Evolutionary conservation across 2,113 vertebrate species (phyloP).

Genomic region (Aspidoscelis tigris): DNA sequence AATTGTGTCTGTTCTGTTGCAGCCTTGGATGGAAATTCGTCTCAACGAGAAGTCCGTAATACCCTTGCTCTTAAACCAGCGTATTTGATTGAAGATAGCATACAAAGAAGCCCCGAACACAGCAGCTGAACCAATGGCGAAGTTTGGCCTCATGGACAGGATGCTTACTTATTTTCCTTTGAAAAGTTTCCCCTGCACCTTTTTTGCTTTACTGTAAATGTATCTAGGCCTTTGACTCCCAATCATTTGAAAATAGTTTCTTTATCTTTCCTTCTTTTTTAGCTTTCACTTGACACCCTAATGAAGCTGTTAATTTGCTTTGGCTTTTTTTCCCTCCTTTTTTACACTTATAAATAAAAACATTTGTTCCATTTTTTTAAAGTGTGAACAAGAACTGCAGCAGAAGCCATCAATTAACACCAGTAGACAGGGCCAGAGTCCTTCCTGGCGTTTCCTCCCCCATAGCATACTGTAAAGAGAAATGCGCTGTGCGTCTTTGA

Average conservation of each 20-base stretch:
- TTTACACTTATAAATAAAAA: conserved; percentile 52
- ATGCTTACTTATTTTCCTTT: background rate
- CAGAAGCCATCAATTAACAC: conserved; percentile 79
- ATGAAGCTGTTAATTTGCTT: conserved; percentile 54
- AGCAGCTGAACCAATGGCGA: background rate
- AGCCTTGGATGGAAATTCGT: background rate
- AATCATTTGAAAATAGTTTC: conserved; percentile 19
- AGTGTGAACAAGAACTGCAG: conserved; percentile 76
- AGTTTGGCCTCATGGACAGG: background rate
- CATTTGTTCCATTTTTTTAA: conserved; percentile 66
- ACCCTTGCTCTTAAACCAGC: background rate
- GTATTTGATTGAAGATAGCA: background rate
- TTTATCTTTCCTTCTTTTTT: conserved; percentile 19
- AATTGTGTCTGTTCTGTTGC: background rate
- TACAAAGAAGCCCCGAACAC: too few species aligned
- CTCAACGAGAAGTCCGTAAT: background rate
- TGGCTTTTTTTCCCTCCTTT: conserved; percentile 32
- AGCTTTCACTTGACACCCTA: background rate
- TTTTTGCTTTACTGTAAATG: conserved; percentile 16
- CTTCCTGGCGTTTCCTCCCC: conserved; percentile 61
- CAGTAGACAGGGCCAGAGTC: conserved; percentile 72
- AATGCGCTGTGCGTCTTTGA: conserved; percentile 54
- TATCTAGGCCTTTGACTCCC: conserved; percentile 32
- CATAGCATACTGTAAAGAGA: conserved; percentile 66
- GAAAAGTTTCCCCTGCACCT: conserved; percentile 15